These are phyloP conservation scores for Tricholaema leucomelas DNA, from an alignment of 2,113 vertebrate genomes.

Conservation along the genomic window DNA sequence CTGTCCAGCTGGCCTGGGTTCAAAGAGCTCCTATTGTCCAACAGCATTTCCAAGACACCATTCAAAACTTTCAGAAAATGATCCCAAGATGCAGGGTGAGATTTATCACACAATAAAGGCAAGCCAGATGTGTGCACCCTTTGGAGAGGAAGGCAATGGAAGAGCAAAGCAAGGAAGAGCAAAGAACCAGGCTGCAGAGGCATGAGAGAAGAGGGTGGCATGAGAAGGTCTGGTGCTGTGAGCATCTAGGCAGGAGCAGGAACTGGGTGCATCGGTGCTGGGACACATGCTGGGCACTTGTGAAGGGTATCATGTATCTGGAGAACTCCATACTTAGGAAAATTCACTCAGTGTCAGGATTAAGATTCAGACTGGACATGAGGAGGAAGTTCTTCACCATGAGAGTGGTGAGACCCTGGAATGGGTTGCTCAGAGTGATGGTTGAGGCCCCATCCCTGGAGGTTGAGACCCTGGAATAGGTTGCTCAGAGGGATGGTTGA, in stretches of 20 bases:
- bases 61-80: conserved; percentile 68
- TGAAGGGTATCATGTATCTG: not conserved
- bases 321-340: not conserved
- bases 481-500: too few relatives aligned
- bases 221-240: not conserved
- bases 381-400: too few relatives aligned
- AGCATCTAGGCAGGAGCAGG: not conserved
- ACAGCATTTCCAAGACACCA: conserved; percentile 58
- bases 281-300: not conserved
- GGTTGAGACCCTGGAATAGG: too few relatives aligned
- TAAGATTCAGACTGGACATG: too few relatives aligned
- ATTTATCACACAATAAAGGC: conserved; percentile 62
- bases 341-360: not conserved
- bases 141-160: not conserved
- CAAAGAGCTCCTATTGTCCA: conserved; percentile 60
- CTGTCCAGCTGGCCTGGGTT: conserved; percentile 69
- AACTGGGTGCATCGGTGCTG: not conserved
- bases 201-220: not conserved
- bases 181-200: not conserved
- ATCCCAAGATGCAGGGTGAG: conserved; percentile 63
- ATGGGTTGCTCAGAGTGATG: too few relatives aligned
- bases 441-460: too few relatives aligned
- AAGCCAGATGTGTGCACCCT: conserved; percentile 40
- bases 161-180: not conserved
- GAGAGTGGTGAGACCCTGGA: too few relatives aligned